Conservation (phyloP, 2,797 vertebrate species). For the Pangasius mekongensis region DNA sequence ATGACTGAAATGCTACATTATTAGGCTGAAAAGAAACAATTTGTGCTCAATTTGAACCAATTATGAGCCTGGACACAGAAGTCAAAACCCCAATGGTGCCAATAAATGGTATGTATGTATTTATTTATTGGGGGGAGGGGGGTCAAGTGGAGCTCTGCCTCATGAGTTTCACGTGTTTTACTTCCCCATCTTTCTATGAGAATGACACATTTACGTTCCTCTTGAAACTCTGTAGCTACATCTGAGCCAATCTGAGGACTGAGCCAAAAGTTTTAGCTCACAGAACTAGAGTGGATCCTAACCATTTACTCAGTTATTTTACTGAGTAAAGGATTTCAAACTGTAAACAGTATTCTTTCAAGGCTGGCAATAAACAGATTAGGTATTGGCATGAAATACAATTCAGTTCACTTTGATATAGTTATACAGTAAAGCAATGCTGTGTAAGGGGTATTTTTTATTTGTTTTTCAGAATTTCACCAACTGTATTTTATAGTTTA, state of each 20-base stretch:
- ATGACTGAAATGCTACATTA: constrained; percentile 47
- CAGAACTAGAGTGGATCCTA: neutral
- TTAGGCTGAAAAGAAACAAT: constrained; percentile 27
- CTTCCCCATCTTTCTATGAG: neutral
- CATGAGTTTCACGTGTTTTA: neutral
- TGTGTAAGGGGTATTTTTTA: neutral
- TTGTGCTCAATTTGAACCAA: constrained; percentile 45
- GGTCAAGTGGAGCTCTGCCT: neutral
- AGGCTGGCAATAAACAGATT: neutral
- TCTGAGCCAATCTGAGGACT: neutral
- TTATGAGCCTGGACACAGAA: constrained; percentile 33
- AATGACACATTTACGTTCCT: neutral
- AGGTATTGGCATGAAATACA: neutral
- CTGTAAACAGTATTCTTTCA: neutral
- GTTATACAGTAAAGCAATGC: neutral
- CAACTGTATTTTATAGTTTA: neutral
- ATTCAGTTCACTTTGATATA: neutral
- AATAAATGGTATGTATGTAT: constrained; percentile 9
- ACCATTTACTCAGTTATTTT: constrained; percentile 1
- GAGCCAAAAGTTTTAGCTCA: neutral
- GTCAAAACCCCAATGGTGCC: constrained; percentile 28
- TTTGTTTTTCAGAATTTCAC: neutral
- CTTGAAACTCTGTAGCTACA: too few relatives aligned
- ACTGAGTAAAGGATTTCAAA: neutral
- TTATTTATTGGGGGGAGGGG: neutral